phyloP scores from a whole-genome alignment of 2,888 invertebrate genomes.

The Ormyrus rosae region DNA sequence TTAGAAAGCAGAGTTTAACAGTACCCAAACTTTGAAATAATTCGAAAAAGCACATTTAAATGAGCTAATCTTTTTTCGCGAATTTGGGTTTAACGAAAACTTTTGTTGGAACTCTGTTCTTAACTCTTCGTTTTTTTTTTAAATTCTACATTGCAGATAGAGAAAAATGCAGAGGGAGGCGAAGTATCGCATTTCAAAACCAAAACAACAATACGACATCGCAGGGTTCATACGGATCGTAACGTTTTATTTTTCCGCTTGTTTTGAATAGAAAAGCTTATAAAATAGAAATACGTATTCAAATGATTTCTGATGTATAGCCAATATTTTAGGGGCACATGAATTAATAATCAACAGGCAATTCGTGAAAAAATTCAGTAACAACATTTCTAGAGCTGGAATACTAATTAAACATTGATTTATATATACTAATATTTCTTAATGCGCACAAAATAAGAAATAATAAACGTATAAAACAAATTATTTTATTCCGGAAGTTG shows the following conservation, averaged over 20 bases:
- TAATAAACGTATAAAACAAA: too few relatives aligned
- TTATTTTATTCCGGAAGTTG: too few relatives aligned
- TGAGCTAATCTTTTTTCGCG: conserved; percentile 25
- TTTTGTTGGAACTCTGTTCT: conserved; percentile 37
- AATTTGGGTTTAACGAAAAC: conserved; percentile 27
- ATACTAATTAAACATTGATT: too few relatives aligned
- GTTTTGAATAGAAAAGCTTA: conserved; percentile 16
- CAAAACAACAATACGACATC: conserved; percentile 38
- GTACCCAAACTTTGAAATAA: too few relatives aligned
- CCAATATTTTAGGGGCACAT: too few relatives aligned
- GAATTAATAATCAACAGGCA: too few relatives aligned
- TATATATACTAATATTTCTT: too few relatives aligned
- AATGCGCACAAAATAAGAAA: too few relatives aligned
- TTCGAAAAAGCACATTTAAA: conserved; percentile 31
- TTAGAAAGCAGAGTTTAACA: too few relatives aligned
- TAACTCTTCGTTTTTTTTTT: conserved; percentile 9
- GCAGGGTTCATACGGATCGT: conserved; percentile 13
- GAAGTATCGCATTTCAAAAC: conserved; percentile 38
- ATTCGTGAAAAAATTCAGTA: too few relatives aligned
- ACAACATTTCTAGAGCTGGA: too few relatives aligned
- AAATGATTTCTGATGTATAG: neutral
- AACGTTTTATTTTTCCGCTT: conserved; percentile 33
- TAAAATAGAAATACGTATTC: conserved; percentile 14
- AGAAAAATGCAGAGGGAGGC: neutral
- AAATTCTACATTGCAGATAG: neutral